Conservation (phyloP, 2,797 vertebrate species). For the Sebastes steindachneri region DNA sequence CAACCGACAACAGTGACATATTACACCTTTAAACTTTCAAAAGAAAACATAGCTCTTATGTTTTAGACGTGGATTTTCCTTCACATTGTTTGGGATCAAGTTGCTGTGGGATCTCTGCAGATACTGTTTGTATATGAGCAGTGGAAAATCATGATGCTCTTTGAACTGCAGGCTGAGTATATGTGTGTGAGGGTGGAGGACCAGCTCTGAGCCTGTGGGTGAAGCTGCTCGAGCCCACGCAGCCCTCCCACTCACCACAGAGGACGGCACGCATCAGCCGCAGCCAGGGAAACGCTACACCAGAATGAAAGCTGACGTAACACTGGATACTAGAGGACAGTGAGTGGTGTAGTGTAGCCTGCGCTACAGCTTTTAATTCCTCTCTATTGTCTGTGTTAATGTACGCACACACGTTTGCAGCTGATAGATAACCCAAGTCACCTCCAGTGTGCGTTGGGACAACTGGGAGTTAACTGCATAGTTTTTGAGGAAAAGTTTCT, state of each 20-base stretch:
- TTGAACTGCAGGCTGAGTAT: constrained; percentile 14
- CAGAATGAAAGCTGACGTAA: constrained; percentile 38
- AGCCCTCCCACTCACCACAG: constrained; percentile 48
- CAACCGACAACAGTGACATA: too few relatives aligned
- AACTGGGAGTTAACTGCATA: background rate
- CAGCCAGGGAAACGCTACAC: constrained; percentile 26
- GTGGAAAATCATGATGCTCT: constrained; percentile 1
- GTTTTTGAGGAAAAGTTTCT: background rate
- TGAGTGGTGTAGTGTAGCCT: background rate
- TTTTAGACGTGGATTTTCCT: background rate
- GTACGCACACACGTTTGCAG: background rate
- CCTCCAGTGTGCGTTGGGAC: background rate
- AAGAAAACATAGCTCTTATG: background rate
- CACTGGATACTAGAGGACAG: background rate
- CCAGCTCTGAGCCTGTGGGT: constrained; percentile 40
- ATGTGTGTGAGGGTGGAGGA: constrained; percentile 8
- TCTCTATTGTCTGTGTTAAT: background rate
- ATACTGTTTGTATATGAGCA: background rate
- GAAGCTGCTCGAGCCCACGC: constrained; percentile 58
- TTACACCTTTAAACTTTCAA: background rate
- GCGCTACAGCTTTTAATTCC: background rate
- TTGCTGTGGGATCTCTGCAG: background rate
- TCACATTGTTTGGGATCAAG: background rate
- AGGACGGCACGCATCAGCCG: constrained; percentile 27
- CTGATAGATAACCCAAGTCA: background rate